These are phyloP conservation scores for Scaptomyza pallida DNA, from an alignment of 1,140 invertebrate genomes.

Conservation along the genomic window DNA sequence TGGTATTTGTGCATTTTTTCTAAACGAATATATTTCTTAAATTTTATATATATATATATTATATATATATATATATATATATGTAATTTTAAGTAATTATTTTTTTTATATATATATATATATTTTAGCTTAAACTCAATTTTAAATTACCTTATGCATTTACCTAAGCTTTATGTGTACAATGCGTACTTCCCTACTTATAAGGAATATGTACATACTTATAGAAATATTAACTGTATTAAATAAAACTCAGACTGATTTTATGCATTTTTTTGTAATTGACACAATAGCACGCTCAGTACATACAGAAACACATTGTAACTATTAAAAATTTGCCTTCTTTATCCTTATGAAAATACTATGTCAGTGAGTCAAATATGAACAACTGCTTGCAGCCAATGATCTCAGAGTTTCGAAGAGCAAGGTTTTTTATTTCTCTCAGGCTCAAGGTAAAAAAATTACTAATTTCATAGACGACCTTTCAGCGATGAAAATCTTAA, in stretches of 20 bases:
- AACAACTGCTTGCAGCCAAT: neutral
- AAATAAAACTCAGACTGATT: constrained; percentile 77
- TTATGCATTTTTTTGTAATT: constrained; percentile 61
- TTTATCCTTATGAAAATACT: too few relatives aligned
- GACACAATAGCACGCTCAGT: constrained; percentile 36
- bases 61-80: too few relatives aligned
- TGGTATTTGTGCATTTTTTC: too few relatives aligned
- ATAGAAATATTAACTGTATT: constrained; percentile 52
- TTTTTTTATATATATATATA: constrained; percentile 10
- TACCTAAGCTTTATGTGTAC: constrained; percentile 44
- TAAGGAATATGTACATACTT: constrained; percentile 26
- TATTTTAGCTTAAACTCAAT: constrained; percentile 6
- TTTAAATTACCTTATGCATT: constrained; percentile 23
- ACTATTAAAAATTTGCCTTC: neutral
- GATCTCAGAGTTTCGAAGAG: neutral
- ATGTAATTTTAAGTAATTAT: too few relatives aligned
- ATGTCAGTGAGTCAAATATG: too few relatives aligned
- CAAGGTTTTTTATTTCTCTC: too few relatives aligned
- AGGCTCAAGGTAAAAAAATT: too few relatives aligned
- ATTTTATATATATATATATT: too few relatives aligned
- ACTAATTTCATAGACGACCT: too few relatives aligned
- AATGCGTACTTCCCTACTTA: constrained; percentile 6
- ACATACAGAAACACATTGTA: constrained; percentile 8
- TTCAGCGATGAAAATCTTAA: too few relatives aligned
- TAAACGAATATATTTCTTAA: too few relatives aligned